Conservation (phyloP, 2,113 vertebrate genomes). For the Grantiella picta region DNA sequence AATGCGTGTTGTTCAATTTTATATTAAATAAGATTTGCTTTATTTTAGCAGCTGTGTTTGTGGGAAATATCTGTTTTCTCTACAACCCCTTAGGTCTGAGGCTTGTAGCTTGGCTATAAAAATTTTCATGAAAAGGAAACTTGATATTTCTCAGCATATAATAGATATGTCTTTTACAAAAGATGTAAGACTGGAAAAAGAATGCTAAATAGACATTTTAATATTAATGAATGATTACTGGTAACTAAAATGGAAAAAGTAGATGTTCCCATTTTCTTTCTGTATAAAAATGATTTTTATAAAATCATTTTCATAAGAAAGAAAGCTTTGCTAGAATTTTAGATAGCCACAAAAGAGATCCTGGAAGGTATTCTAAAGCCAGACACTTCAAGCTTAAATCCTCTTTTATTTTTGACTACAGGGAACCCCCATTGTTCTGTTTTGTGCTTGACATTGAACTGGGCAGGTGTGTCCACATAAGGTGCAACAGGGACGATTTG, state of each 20-base stretch:
- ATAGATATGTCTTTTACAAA: not conserved
- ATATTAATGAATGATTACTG: not conserved
- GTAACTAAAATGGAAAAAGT: not conserved
- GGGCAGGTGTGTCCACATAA: constrained; percentile 58
- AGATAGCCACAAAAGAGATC: not conserved
- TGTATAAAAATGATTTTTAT: not conserved
- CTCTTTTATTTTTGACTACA: constrained; percentile 1
- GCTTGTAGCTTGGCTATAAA: constrained; percentile 43
- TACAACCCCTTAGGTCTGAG: not conserved
- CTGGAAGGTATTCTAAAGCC: not conserved
- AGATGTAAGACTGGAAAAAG: not conserved
- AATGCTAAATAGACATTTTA: not conserved
- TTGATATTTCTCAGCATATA: not conserved
- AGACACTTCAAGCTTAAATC: not conserved
- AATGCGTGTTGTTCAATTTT: constrained; percentile 63
- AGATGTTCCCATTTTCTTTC: not conserved
- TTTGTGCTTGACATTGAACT: constrained; percentile 4
- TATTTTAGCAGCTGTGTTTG: constrained; percentile 25
- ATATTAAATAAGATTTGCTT: constrained; percentile 55
- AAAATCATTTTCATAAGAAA: not conserved
- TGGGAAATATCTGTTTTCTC: not conserved
- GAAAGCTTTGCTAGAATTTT: not conserved
- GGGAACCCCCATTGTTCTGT: not conserved
- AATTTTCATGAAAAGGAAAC: not conserved
- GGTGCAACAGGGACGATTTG: constrained; percentile 47